Evolutionary conservation across 2,113 vertebrate genomes (phyloP), one percentile per base, ranked within the genome.

Genomic region (Gallinago media): DNA sequence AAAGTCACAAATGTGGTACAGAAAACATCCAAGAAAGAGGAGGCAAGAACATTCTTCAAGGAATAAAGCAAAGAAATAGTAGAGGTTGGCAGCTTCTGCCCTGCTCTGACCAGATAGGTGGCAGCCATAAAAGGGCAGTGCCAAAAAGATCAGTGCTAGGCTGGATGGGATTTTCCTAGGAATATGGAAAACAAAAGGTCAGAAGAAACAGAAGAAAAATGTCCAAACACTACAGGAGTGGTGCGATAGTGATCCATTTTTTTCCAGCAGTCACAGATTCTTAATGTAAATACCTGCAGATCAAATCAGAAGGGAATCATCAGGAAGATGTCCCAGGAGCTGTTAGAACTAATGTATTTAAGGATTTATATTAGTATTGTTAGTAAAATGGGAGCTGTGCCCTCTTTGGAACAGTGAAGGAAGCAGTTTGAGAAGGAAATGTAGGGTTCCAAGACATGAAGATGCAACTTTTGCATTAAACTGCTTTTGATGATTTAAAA

Each of bases 61-160:
- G 80, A 97, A 68, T 61, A 78, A 91, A 54, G 38, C 29, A 83
- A 88, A 44, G 50, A 94, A 90, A 84, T n/a, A 42, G 26, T 70
- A 92, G 75, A 97, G 77, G 49, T 80, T 89, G 88, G 86, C 36
- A 94, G 38, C 29, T 90, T 73, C 74, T 92, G 61, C 21, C 34
- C 72, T 32, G 58, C 88, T 96, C 93, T 88, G 52, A 90, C 44
- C 88, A 62, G 54, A 82, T 85, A 46, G 58, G 76, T 95, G 95
- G 92, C 81, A 90, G 68, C 77, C 89, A 56, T 49, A 67, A 84
- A 80, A 87, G 27, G 75, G 58, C 65, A 90, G 23, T 40, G 77
- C 62, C 85, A 70, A 71, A 75, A 85, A 78, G 55, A 96, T 88
- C 55, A 85, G 19, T 78, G 74, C 25, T 61, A 87, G 73, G 31